Evolutionary conservation across 2,888 invertebrate genomes (phyloP).

Genomic region (Drosophila paramelanica): DNA sequence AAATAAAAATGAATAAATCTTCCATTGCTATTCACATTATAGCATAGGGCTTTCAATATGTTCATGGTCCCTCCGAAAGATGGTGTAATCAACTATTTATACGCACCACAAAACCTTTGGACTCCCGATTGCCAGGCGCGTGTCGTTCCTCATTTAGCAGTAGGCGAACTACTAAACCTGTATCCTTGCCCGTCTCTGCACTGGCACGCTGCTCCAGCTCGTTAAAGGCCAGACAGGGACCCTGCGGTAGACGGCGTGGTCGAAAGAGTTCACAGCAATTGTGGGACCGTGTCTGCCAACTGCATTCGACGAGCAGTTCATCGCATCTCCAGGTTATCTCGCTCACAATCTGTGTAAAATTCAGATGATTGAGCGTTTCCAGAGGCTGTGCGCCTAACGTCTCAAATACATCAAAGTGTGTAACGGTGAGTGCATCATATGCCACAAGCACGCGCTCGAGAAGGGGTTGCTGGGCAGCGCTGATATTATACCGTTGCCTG

Average conservation of each 20-base stretch:
- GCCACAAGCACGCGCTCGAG: constrained; percentile 68
- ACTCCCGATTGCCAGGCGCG: constrained; percentile 48
- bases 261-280: constrained; percentile 85
- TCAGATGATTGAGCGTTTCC: constrained; percentile 71
- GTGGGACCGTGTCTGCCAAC: constrained; percentile 83
- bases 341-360: constrained; percentile 75
- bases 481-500: constrained; percentile 57
- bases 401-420: constrained; percentile 66
- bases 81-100: neutral
- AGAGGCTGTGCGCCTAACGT: constrained; percentile 35
- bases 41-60: no score
- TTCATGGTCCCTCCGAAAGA: no score
- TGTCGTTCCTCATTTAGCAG: constrained; percentile 62
- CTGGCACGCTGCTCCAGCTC: constrained; percentile 53
- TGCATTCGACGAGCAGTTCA: constrained; percentile 83
- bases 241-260: constrained; percentile 84
- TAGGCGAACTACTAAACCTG: constrained; percentile 66
- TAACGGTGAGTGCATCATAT: constrained; percentile 76
- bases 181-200: constrained; percentile 48
- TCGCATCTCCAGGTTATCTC: constrained; percentile 84
- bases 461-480: constrained; percentile 34
- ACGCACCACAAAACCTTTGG: constrained; percentile 68
- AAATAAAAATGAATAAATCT: no score
- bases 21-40: no score
- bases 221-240: constrained; percentile 85